Evolutionary conservation across 2,797 vertebrate genomes (phyloP), one percentile per base, ranked within the genome.

Genomic region (Tapirus indicus): DNA sequence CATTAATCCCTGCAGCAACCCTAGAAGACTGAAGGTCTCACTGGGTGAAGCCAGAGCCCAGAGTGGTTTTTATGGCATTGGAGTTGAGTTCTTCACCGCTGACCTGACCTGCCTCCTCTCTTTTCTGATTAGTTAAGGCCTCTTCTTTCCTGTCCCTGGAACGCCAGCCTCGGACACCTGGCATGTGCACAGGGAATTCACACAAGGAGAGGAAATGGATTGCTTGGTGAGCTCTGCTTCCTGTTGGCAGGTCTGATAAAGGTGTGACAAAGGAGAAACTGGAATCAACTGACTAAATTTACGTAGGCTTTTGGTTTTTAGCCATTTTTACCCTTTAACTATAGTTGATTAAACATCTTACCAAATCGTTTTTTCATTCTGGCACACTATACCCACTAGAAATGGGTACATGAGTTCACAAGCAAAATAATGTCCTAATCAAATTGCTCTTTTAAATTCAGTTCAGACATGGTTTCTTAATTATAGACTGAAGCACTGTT

Each of bases 211-310:
- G 86, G 7, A 77, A 89, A 94, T 49, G 11, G 79, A 68, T 62
- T 94, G 20, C 49, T 95, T 82, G 17, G 18, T 84, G 95, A 83
- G 27, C 38, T 91, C 44, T 58, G 79, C 35, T 79, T 60, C 18
- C 8, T 52, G 68, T 74, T 86, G 58, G 87, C 68, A 95, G 54
- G 21, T 87, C 82, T 96, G 86, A 93, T 89, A 90, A 94, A 69
- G n/a, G 35, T 95, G 47, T 94, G 52, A 89, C 90, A 92, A 82
- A 94, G 86, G 64, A 97, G 86, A 97, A 95, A 58, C 88, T 97
- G 92, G 58, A 86, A 71, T 92, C 69, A 83, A 87, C 64, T 83
- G n/a, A 71, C 82, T 91, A 44, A 94, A 94, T 95, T 89, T 72
- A 58, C 0, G 4, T n/a, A 44, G 14, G 6, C 35, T 14, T 27